These are phyloP conservation scores for Drosophila prolongata DNA, from an alignment of 2,888 invertebrate species.

Conservation along the genomic window DNA sequence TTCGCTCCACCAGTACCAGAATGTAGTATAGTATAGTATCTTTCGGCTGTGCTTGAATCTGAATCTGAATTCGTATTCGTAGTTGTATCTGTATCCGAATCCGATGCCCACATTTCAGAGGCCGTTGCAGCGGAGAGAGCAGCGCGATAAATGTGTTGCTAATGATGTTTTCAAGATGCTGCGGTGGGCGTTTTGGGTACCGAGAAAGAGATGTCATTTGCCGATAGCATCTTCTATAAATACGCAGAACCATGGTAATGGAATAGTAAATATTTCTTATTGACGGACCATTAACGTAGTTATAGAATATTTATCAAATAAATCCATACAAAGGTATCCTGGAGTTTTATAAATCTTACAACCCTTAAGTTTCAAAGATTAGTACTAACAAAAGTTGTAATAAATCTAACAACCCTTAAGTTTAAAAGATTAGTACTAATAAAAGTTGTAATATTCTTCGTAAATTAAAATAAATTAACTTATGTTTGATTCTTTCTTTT, in stretches of 20 bases:
- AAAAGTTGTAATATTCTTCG: no score
- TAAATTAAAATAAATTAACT: no score
- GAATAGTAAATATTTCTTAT: conserved; percentile 3
- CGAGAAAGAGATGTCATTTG: conserved; percentile 35
- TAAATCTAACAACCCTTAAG: neutral
- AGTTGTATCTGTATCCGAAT: conserved; percentile 34
- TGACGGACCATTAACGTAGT: neutral
- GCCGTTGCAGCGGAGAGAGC: conserved; percentile 22
- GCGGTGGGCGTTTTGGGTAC: conserved; percentile 54
- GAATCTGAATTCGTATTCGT: conserved; percentile 29
- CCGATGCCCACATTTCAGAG: conserved; percentile 33
- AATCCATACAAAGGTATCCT: neutral
- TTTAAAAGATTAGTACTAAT: no score
- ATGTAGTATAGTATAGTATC: conserved; percentile 10
- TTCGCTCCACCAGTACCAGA: conserved; percentile 19
- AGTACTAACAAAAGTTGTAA: no score
- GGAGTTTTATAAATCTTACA: neutral
- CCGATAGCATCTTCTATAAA: conserved; percentile 23
- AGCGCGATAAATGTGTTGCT: conserved; percentile 58
- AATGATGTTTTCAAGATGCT: conserved; percentile 54
- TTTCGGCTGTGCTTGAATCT: conserved; percentile 24
- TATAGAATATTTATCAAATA: neutral
- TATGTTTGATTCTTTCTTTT: no score
- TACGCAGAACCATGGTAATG: conserved; percentile 8
- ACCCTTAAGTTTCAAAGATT: no score